Conservation (phyloP, 2,797 vertebrate species). For the Tarsius wallacei region DNA sequence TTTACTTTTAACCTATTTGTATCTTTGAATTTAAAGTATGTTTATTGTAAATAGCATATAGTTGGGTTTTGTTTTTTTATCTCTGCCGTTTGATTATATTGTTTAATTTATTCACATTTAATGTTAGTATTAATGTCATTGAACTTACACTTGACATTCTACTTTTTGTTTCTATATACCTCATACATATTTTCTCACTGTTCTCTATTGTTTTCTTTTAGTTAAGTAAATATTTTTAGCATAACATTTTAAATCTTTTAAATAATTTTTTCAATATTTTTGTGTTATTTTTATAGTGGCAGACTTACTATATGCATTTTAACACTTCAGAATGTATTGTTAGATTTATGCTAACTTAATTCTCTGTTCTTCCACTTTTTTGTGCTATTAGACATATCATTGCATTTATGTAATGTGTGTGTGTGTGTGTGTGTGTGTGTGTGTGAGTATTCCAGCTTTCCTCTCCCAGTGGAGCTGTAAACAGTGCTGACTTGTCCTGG, state of each 20-base stretch:
- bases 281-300: background rate
- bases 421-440: too few species aligned
- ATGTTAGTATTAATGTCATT: background rate
- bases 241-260: background rate
- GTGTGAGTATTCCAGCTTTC: too few species aligned
- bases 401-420: background rate
- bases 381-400: background rate
- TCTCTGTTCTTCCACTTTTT: background rate
- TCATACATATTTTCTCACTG: background rate
- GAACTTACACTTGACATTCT: background rate
- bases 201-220: background rate
- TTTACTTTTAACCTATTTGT: background rate
- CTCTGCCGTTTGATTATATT: background rate
- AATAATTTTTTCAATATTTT: background rate
- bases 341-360: background rate
- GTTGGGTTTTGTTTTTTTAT: background rate
- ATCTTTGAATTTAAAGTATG: background rate
- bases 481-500: background rate
- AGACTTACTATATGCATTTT: background rate
- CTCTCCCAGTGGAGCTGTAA: background rate
- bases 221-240: background rate
- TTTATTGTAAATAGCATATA: background rate
- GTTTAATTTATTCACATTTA: background rate
- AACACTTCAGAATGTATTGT: background rate
- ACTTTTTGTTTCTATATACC: background rate